Conservation (phyloP, 1,140 invertebrate genomes). For the Diplogasteroides magnus region DNA sequence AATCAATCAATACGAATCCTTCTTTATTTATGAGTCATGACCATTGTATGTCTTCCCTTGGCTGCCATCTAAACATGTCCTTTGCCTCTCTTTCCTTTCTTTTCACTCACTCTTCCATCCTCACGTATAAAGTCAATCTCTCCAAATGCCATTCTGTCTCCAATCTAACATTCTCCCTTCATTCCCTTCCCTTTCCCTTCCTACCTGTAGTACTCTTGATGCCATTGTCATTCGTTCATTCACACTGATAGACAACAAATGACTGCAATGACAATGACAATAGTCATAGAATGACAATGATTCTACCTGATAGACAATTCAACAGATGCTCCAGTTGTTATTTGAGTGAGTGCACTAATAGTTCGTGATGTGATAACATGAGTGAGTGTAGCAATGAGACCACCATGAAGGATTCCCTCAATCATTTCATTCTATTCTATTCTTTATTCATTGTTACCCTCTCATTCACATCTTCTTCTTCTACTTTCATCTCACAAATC, state of each 20-base stretch:
- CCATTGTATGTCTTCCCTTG: conserved; percentile 29
- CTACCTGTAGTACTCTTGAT: conserved; percentile 66
- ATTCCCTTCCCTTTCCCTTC: no score
- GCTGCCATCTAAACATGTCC: not conserved
- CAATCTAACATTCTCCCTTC: conserved; percentile 60
- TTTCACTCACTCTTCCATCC: conserved; percentile 17
- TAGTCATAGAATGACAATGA: not conserved
- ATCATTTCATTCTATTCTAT: no score
- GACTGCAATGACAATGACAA: conserved; percentile 41
- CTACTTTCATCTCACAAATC: no score
- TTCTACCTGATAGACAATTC: conserved; percentile 68
- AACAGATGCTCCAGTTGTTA: conserved; percentile 69
- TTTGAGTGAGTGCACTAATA: conserved; percentile 62
- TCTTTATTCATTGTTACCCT: no score
- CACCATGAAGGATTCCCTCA: conserved; percentile 17
- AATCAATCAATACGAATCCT: no score
- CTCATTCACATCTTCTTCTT: not conserved
- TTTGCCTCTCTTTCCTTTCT: not conserved
- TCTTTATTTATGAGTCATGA: no score
- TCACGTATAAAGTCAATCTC: conserved; percentile 28
- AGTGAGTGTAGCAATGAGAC: conserved; percentile 67
- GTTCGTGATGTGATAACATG: conserved; percentile 77
- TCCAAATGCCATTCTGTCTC: conserved; percentile 71
- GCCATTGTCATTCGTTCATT: conserved; percentile 73
- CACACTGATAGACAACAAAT: conserved; percentile 67